Conservation (phyloP, 2,113 vertebrate species). For the Bettongia penicillata region DNA sequence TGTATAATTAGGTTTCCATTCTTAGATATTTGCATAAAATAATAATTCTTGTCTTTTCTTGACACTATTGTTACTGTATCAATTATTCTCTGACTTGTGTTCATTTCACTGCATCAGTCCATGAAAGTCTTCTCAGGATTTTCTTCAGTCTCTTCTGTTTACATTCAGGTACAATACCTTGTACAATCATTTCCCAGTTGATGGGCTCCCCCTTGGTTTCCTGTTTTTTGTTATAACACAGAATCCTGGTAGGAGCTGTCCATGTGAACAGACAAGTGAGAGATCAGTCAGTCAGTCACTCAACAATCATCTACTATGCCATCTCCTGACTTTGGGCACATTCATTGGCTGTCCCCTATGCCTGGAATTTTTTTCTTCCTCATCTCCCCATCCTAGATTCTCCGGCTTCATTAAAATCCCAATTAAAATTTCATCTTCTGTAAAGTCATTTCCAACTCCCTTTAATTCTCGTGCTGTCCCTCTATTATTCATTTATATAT, state of each 20-base stretch:
- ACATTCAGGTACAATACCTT: neutral
- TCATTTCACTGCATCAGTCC: neutral
- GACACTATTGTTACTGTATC: neutral
- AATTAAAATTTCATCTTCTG: neutral
- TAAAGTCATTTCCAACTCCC: too few relatives aligned
- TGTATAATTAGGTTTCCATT: neutral
- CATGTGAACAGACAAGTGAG: neutral
- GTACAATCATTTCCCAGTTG: neutral
- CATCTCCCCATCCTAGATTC: neutral
- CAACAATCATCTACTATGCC: neutral
- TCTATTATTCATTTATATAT: too few relatives aligned
- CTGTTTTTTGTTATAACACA: neutral
- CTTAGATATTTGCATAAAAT: neutral
- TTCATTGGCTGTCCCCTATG: too few relatives aligned
- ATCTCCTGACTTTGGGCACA: neutral
- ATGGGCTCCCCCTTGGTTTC: neutral
- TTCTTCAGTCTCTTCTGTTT: neutral
- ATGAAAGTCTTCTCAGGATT: neutral
- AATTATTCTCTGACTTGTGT: neutral
- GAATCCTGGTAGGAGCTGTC: neutral
- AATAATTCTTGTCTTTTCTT: neutral
- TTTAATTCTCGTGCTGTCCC: neutral
- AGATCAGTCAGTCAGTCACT: neutral
- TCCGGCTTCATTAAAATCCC: neutral
- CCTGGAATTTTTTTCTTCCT: neutral